phyloP scores from a whole-genome alignment of 2,113 vertebrate species.

The Coryphaenoides rupestris region DNA sequence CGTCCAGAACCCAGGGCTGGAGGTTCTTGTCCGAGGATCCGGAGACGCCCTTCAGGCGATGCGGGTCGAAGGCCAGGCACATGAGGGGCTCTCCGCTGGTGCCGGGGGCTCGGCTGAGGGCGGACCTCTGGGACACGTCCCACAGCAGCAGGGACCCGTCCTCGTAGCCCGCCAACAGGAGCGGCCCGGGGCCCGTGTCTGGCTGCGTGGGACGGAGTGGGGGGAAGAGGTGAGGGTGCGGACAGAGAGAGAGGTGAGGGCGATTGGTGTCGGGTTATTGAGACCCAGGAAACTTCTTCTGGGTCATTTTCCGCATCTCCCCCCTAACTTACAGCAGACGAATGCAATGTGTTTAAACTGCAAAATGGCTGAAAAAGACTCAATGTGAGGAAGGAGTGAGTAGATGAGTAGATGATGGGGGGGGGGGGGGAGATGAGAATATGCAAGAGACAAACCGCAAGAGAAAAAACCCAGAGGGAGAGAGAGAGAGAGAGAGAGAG shows the following conservation, averaged over 20 bases:
- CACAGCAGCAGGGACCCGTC: conserved; percentile 89
- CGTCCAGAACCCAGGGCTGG: conserved; percentile 82
- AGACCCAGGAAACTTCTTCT: neutral
- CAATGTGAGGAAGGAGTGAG: conserved; percentile 9
- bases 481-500: too few relatives aligned
- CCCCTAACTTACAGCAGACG: too few relatives aligned
- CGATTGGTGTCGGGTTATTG: too few relatives aligned
- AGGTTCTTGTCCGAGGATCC: conserved; percentile 89
- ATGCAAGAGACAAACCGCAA: conserved; percentile 19
- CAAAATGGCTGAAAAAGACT: too few relatives aligned
- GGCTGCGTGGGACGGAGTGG: conserved; percentile 66
- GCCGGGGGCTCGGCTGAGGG: conserved; percentile 66
- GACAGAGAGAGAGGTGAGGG: conserved; percentile 13
- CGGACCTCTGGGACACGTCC: conserved; percentile 79
- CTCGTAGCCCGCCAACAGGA: conserved; percentile 89
- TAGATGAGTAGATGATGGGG: neutral
- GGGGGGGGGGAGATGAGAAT: conserved; percentile 25
- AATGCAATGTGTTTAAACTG: too few relatives aligned
- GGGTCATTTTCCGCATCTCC: too few relatives aligned
- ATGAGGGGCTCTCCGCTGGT: conserved; percentile 89
- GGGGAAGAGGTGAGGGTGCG: conserved; percentile 27
- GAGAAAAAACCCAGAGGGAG: too few relatives aligned
- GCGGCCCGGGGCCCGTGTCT: conserved; percentile 64
- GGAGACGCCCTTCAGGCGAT: conserved; percentile 80
- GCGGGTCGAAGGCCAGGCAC: conserved; percentile 88